phyloP scores from a whole-genome alignment of 2,888 invertebrate species.

The Eulithis testata region DNA sequence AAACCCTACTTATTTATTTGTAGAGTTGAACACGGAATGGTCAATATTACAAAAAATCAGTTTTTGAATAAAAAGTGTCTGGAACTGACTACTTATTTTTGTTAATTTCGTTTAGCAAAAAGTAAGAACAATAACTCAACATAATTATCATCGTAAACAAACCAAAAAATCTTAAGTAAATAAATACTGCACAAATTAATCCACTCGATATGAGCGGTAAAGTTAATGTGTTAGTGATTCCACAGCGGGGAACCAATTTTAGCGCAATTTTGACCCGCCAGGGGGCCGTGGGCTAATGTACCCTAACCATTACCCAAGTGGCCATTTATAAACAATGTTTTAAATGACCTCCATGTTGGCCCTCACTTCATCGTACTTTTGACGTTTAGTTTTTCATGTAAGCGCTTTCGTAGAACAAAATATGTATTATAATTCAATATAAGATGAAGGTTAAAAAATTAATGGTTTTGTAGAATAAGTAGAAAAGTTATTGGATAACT shows the following conservation, averaged over 20 bases:
- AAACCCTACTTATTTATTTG: not conserved
- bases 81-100: too few species aligned
- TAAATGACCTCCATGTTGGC: conserved; percentile 19
- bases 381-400: too few species aligned
- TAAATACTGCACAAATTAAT: conserved; percentile 63
- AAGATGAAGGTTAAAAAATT: too few species aligned
- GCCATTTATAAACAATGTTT: conserved; percentile 36
- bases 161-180: conserved; percentile 38
- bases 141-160: conserved; percentile 25
- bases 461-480: too few species aligned
- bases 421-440: too few species aligned
- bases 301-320: conserved; percentile 42
- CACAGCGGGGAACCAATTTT: conserved; percentile 68
- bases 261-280: conserved; percentile 60
- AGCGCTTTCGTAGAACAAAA: too few species aligned
- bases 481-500: too few species aligned
- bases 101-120: too few species aligned
- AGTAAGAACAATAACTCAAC: not conserved
- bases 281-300: conserved; percentile 62
- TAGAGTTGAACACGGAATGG: too few species aligned
- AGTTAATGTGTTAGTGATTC: conserved; percentile 69
- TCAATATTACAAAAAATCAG: too few species aligned
- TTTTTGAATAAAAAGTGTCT: too few species aligned
- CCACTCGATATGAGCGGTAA: conserved; percentile 63
- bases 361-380: too few species aligned